These are phyloP conservation scores for Mimachlamys varia DNA, from an alignment of 2,888 invertebrate genomes.

Conservation along the genomic window DNA sequence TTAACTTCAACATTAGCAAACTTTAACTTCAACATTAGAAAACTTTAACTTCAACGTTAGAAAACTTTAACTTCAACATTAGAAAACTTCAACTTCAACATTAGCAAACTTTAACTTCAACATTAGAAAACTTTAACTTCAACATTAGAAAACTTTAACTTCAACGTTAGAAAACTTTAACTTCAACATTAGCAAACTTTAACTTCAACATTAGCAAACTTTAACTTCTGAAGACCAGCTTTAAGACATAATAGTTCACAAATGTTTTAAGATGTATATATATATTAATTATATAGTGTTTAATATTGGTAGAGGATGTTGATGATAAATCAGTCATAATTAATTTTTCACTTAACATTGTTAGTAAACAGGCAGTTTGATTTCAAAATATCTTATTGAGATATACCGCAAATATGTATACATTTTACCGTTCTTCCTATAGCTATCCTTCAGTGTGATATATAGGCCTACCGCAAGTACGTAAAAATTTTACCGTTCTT, in stretches of 20 bases:
- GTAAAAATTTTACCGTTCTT: neutral
- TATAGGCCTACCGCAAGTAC: neutral
- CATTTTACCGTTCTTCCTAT: neutral
- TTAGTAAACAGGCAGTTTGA: neutral
- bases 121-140: too few relatives aligned
- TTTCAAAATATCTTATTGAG: neutral
- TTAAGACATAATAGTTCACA: neutral
- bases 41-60: too few relatives aligned
- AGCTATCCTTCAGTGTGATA: neutral
- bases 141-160: too few relatives aligned
- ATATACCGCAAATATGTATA: neutral
- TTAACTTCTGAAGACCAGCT: neutral
- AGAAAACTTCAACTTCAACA: too few relatives aligned
- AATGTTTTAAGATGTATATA: neutral
- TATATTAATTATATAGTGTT: neutral
- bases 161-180: too few relatives aligned
- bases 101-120: too few relatives aligned
- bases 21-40: too few relatives aligned
- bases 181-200: too few relatives aligned
- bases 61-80: too few relatives aligned
- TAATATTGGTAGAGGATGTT: neutral
- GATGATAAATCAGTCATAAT: neutral
- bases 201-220: too few relatives aligned
- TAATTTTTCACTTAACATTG: neutral
- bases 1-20: too few relatives aligned